Evolutionary conservation across 2,888 invertebrate species (phyloP), one percentile per base, ranked within the genome.

Genomic region (Apoda limacodes): DNA sequence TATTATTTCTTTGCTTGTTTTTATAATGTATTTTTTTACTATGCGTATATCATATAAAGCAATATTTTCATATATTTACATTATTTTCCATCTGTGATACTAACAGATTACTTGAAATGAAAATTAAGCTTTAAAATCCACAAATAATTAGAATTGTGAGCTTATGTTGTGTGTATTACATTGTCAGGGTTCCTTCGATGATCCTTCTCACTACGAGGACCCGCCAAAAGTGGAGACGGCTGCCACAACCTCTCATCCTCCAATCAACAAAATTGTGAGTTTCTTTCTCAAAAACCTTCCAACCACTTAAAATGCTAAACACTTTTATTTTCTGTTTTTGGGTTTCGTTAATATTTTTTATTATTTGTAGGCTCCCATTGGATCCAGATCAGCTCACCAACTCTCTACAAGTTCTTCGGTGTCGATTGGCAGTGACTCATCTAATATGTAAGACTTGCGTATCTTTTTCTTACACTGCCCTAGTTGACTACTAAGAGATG

Each of bases 121-220:
- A n/a, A n/a, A n/a, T n/a, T n/a, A n/a, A n/a, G n/a, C n/a, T n/a
- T n/a, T n/a, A n/a, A n/a, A n/a, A n/a, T n/a, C n/a, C n/a, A n/a
- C n/a, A n/a, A n/a, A n/a, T n/a, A n/a, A n/a, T n/a, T n/a, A n/a
- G n/a, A n/a, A n/a, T n/a, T n/a, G n/a, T n/a, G n/a, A n/a, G n/a
- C n/a, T n/a, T n/a, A n/a, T n/a, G n/a, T n/a, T n/a, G n/a, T n/a
- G n/a, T n/a, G n/a, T n/a, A n/a, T n/a, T n/a, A n/a, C n/a, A n/a
- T n/a, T 17, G 5, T 17, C 45, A 87, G 87, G 87, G 86, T n/a
- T 87, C 87, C 0, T 86, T 88, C 48, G 88, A 87, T 52, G 88
- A 88, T 45, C 83, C 84, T 1, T 78, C 83, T 1, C 85, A 85
- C 46, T 85, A 81, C 45, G 86, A 84, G 34, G 86, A 86, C n/a